Percentiles rank a stretch among this genome's conserved stretches.
Conservation (phyloP, 1,140 invertebrate genomes). For the Apocrypta bakeri region DNA sequence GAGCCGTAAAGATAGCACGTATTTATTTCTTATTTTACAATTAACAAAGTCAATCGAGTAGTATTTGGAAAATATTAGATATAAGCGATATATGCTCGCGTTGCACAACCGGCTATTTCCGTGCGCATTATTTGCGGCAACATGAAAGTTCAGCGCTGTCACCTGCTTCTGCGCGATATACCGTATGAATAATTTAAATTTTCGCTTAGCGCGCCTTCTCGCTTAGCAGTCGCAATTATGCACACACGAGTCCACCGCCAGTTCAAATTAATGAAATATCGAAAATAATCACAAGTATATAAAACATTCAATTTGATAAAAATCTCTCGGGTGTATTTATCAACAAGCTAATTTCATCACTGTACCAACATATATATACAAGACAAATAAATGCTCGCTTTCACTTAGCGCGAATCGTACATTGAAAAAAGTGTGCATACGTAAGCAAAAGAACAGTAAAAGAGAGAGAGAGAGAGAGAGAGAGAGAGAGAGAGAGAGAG, state of each 20-base stretch:
- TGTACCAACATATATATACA: neutral
- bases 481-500: neutral
- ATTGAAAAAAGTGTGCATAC: neutral
- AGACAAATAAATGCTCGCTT: slow-evolving; percentile 40
- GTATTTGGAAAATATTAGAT: neutral
- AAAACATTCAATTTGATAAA: neutral
- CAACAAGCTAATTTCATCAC: slow-evolving; percentile 21
- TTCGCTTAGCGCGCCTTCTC: neutral
- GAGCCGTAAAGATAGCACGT: neutral
- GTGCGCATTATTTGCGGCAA: neutral
- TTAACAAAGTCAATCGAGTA: neutral
- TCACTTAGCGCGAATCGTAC: slow-evolving; percentile 5
- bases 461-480: slow-evolving; percentile 15
- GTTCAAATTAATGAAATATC: neutral
- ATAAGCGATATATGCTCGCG: no score
- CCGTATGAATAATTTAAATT: neutral
- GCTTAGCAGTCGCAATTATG: no score
- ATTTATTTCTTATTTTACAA: neutral
- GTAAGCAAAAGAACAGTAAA: neutral
- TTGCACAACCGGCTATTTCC: neutral
- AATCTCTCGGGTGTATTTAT: neutral
- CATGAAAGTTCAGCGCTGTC: neutral
- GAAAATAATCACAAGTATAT: no score
- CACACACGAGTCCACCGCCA: no score
- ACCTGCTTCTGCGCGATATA: neutral